These are phyloP conservation scores for Xylocampa areola DNA, from an alignment of 2,888 invertebrate genomes.

Conservation along the genomic window DNA sequence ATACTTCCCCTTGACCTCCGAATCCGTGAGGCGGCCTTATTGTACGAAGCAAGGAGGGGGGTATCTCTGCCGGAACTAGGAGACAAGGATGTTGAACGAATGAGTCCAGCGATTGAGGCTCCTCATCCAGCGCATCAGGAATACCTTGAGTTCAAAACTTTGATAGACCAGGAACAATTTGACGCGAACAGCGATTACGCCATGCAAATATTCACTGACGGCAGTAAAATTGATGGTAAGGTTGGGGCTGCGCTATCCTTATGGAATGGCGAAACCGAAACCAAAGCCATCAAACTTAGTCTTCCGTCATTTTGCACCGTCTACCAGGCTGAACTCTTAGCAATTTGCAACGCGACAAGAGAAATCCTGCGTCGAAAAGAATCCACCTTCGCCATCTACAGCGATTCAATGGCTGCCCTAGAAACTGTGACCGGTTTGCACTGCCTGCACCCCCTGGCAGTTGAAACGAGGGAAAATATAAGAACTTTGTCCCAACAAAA, in stretches of 20 bases:
- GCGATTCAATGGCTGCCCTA: not conserved
- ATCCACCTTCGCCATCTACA: not conserved
- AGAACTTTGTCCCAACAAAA: too few species aligned
- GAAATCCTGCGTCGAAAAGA: not conserved
- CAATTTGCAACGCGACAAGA: not conserved
- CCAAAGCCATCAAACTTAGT: not conserved
- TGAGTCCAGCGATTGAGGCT: not conserved
- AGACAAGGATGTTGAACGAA: not conserved
- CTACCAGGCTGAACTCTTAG: not conserved
- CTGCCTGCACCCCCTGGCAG: too few species aligned
- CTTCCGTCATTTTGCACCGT: slow-evolving; percentile 1
- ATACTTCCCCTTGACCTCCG: too few species aligned
- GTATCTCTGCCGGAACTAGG: not conserved
- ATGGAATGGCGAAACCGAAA: not conserved
- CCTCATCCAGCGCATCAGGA: not conserved
- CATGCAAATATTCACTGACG: slow-evolving; percentile 2
- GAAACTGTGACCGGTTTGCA: not conserved
- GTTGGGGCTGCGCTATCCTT: slow-evolving; percentile 6
- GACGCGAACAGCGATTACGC: too few species aligned
- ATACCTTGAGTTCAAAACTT: not conserved
- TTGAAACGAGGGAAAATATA: too few species aligned
- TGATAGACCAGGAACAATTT: not conserved
- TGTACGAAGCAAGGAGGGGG: not conserved
- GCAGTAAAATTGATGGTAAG: slow-evolving; percentile 4
- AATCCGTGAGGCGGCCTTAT: not conserved